Conservation (phyloP, 2,888 invertebrate species). For the Endomychus coccineus region DNA sequence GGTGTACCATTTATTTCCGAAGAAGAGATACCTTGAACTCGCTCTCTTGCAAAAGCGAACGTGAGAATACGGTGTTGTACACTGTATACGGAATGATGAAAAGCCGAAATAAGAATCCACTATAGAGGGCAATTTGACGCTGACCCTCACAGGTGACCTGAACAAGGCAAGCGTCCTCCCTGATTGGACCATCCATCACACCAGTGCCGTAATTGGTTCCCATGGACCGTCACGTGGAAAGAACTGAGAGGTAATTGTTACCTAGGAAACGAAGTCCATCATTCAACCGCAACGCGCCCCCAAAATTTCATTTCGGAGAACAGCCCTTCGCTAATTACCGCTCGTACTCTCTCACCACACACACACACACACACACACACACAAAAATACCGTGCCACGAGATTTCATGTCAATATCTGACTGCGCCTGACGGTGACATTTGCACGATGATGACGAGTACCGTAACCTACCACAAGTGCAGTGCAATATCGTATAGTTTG, state of each 20-base stretch:
- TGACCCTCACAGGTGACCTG: constrained; percentile 37
- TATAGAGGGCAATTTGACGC: constrained; percentile 28
- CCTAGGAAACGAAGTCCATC: constrained; percentile 37
- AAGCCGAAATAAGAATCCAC: constrained; percentile 22
- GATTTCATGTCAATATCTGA: no score
- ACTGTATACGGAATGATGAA: constrained; percentile 15
- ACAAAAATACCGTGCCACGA: no score
- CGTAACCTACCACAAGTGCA: constrained; percentile 2
- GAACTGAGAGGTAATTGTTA: constrained; percentile 41
- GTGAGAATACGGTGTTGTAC: constrained; percentile 15
- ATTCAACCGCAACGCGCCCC: constrained; percentile 27
- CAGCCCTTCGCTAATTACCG: constrained; percentile 24
- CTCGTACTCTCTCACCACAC: constrained; percentile 14
- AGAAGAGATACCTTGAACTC: no score
- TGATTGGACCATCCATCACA: constrained; percentile 56
- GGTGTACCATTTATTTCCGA: no score
- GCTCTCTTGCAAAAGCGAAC: no score
- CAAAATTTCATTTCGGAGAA: constrained; percentile 32
- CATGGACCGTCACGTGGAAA: constrained; percentile 41
- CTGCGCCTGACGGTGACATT: constrained; percentile 1
- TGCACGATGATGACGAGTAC: neutral
- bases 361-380: constrained; percentile 6
- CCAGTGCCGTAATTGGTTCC: constrained; percentile 48
- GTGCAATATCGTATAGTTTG: no score
- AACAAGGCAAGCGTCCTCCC: constrained; percentile 38